Conservation (phyloP, 2,888 invertebrate genomes). For the Cryptus viduatorius region DNA sequence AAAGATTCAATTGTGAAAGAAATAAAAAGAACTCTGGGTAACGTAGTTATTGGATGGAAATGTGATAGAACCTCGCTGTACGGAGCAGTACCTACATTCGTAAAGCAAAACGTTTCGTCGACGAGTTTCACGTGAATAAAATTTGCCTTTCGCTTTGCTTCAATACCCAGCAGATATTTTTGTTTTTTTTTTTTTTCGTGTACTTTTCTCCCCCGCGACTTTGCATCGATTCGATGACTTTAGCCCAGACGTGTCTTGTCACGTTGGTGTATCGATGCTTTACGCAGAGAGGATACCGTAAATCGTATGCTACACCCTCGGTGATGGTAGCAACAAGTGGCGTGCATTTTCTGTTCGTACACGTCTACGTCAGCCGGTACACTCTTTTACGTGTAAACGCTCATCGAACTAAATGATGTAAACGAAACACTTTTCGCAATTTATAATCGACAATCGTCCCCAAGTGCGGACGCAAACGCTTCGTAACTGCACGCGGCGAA, state of each 20-base stretch:
- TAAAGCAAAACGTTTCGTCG: constrained; percentile 20
- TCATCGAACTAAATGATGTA: not conserved
- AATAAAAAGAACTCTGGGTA: constrained; percentile 8
- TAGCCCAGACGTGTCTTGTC: constrained; percentile 25
- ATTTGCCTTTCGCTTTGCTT: constrained; percentile 25
- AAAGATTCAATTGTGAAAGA: constrained; percentile 26
- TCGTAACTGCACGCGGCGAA: no score
- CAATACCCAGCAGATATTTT: not conserved
- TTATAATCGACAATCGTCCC: not conserved
- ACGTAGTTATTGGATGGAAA: constrained; percentile 2
- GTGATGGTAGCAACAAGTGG: constrained; percentile 60
- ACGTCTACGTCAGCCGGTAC: constrained; percentile 3
- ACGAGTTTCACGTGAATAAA: constrained; percentile 26
- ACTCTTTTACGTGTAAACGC: not conserved
- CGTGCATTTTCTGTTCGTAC: constrained; percentile 39
- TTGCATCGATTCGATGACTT: constrained; percentile 27
- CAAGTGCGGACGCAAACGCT: not conserved
- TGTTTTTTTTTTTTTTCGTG: not conserved
- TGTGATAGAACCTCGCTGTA: constrained; percentile 4
- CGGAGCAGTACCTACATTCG: not conserved
- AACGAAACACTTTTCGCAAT: constrained; percentile 9
- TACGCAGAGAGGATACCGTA: not conserved
- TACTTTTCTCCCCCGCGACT: not conserved
- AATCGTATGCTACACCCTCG: constrained; percentile 1
- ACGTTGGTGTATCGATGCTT: not conserved